Evolutionary conservation across 2,113 vertebrate species (phyloP), one percentile per base, ranked within the genome.

Genomic region (Rhynchomys soricoides): DNA sequence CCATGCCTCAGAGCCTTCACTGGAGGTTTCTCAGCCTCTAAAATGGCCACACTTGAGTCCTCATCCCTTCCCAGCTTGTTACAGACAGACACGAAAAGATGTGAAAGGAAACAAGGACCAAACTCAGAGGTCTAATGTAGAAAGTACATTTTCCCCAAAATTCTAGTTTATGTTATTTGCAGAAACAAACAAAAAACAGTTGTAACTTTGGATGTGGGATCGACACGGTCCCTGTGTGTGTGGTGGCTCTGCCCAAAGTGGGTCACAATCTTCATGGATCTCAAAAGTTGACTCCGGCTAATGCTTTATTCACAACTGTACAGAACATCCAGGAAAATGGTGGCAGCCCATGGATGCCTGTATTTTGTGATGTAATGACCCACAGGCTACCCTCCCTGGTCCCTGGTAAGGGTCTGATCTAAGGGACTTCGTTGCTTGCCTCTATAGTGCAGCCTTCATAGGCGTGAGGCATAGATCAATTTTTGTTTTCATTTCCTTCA

Each of bases 101-200:
- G 37, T 13, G 16, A 64, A 78, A n/a, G 34, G 37, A 86, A 77
- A 29, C 13, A 50, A 83, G 77, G 82, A 86, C 55, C 50, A 37
- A 86, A 75, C 86, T 52, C 26, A 62, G 48, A 50, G n/a, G 37
- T 81, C 52, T 91, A 7, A 57, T n/a, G 10, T 40, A 40, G 86
- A 12, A 70, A 70, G 26, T 52, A 59, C 37, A 4, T 73, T 74
- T 74, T n/a, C n/a, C 55, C 59, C n/a, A 43, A 87, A 90, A 24
- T 83, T 95, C 89, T 52, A 88, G 93, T 96, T 96, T 82, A 50
- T 52, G 12, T 73, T 79, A 34, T 21, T 82, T 59, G 21, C 26
- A 71, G 82, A 82, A 70, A 68, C 45, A 78, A 29, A 52, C 55
- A 87, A 74, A 82, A 71, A 75, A 2, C 1, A 1, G n/a, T 31